Evolutionary conservation across 2,797 vertebrate species (phyloP), one percentile per base, ranked within the genome.

Genomic region (Gobio occitaniae): DNA sequence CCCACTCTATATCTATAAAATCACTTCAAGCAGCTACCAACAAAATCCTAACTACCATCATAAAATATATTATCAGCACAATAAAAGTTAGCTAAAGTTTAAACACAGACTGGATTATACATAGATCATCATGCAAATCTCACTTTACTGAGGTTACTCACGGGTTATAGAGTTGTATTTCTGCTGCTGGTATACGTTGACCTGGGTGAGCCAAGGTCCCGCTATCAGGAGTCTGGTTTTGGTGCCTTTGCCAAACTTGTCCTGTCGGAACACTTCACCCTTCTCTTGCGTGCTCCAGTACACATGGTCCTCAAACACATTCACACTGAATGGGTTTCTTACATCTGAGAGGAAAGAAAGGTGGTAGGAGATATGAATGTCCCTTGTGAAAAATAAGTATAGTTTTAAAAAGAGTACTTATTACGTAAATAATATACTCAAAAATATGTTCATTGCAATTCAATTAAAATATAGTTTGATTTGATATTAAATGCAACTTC

Each of bases 141-240:
- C 3, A 7, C 12, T 61, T 78, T n/a, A 75, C 16, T 75, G 36
- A 36, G 66, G 17, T 69, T 86, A 78, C 90, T 93, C 91, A 97
- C 98, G 1, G 56, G 76, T 97, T 95, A 97, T 96, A 25, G 87
- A 95, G 93, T 98, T 97, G 90, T 98, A 96, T 90, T 97, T 96
- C 63, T 96, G 95, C 88, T 97, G 95, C 93, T 99, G 98, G 93
- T 99, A 99, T 91, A 99, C 92, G 72, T 97, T 96, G 86, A 97
- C 96, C 94, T 99, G 98, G 25, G 98, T 99, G 78, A 99, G 96
- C 98, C 98, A 99, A 0, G 98, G 98, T 89, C 98, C 99, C 91
- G 98, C 96, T 0, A 96, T 96, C 84, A 99, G 88, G 66, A 99
- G 93, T 91, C 97, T 99, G 38, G 97, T 95, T 95, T 97, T 98